Percentiles rank a stretch among this genome's conserved stretches.
Evolutionary conservation across 2,113 vertebrate species (phyloP).

Genomic region (Trogon surrucura): DNA sequence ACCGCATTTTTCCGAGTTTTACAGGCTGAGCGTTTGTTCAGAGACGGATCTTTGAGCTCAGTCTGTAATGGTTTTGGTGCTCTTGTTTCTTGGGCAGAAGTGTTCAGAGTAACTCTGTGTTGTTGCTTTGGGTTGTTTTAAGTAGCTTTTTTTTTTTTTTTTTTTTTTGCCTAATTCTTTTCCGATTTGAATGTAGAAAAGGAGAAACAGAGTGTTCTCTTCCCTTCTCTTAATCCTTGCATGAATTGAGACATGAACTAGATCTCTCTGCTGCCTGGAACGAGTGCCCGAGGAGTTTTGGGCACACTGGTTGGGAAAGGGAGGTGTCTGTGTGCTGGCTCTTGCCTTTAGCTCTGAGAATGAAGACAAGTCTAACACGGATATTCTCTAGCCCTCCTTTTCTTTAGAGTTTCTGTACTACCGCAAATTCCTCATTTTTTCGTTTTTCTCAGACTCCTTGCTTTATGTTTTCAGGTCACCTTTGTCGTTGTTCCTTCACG

Average conservation of each 20-base stretch:
- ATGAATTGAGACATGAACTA: background rate
- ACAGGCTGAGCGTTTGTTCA: background rate
- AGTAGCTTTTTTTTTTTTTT: background rate
- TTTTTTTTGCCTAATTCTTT: accelerated
- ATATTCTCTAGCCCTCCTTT: background rate
- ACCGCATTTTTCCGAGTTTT: background rate
- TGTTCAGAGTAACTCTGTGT: background rate
- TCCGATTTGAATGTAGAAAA: background rate
- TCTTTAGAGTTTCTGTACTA: background rate
- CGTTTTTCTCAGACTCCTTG: background rate
- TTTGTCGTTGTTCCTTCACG: background rate
- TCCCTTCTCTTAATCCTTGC: background rate
- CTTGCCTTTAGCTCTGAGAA: background rate
- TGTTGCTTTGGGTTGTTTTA: background rate
- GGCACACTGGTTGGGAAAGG: background rate
- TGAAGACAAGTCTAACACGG: background rate
- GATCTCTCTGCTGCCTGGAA: background rate
- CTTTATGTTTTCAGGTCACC: background rate
- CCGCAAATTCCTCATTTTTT: background rate
- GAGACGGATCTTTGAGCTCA: background rate
- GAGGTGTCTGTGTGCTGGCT: background rate
- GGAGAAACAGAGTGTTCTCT: conserved; percentile 22
- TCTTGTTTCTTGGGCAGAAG: conserved; percentile 11
- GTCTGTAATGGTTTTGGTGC: background rate
- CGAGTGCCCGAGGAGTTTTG: background rate